Base-by-base conservation (phyloP, 2,113 vertebrate genomes). In the Myiozetetes cayanensis region DNA sequence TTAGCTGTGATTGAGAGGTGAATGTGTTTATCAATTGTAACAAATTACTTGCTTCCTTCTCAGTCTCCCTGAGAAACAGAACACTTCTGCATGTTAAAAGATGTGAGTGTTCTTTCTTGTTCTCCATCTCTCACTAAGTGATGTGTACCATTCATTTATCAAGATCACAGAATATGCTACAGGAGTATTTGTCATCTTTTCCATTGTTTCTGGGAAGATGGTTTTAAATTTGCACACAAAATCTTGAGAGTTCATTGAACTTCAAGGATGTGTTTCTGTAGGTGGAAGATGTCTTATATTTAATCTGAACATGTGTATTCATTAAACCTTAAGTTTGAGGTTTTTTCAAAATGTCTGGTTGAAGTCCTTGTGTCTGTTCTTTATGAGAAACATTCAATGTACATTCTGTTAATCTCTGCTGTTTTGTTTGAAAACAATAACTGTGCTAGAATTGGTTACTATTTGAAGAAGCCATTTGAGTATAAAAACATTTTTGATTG, bases 391-490 rank as follows among this genome's bases (percentile, higher is more conserved):
- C 28, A 14, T 56, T 28, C 72, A 79, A 55, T 80, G 7, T 68
- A 5, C 80, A 47, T 61, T 56, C 35, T 84, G 2, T 66, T 52
- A 19, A 5, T 28, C 56, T 76, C 53, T 70, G 33, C 23, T 91
- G 27, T 53, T 95, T 39, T 46, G 23, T 74, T 90, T 87, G 53
- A 89, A 94, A 75, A 68, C 25, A 49, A 1, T 73, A 81, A 73
- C 39, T 79, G 28, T 56, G 5, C 22, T 92, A 37, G 50, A 87
- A 77, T 39, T 90, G 78, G 79, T 95, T 95, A 84, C 68, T 90
- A 18, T 79, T 86, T 67, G 35, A 89, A 97, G 93, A 91, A 96
- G 85, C 92, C 95, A 94, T 93, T 91, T 96, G 75, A 93, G 91
- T 95, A 37, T 55, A 56, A 67, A 90, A 56, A 17, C 13, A 52